These are phyloP conservation scores for Notamacropus eugenii DNA, from an alignment of 2,797 vertebrate genomes.

Conservation along the genomic window DNA sequence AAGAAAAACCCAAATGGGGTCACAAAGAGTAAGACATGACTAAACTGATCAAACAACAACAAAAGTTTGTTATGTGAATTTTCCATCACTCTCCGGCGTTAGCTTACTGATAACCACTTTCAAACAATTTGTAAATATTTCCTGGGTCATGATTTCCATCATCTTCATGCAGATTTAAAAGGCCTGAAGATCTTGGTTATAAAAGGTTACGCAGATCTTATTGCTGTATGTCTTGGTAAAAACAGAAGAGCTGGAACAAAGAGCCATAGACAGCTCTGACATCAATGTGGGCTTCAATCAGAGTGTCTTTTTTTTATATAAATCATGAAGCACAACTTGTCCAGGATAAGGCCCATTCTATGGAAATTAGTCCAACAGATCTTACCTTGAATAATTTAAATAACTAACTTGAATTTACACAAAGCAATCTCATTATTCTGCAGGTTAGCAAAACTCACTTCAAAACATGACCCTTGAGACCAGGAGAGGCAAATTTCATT, in stretches of 20 bases:
- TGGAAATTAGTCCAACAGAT: background rate
- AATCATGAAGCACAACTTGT: background rate
- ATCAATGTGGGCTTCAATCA: background rate
- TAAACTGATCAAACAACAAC: background rate
- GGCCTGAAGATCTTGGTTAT: background rate
- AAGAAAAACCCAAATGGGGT: background rate
- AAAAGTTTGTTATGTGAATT: background rate
- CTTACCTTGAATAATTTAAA: background rate
- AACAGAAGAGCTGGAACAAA: background rate
- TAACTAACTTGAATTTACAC: background rate
- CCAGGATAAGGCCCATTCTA: background rate
- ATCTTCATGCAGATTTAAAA: background rate
- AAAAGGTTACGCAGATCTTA: background rate
- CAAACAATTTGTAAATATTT: background rate
- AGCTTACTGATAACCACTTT: background rate
- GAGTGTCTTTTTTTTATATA: background rate
- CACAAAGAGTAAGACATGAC: background rate
- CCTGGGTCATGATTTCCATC: background rate
- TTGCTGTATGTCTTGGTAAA: background rate
- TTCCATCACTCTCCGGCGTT: background rate
- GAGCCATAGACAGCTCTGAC: background rate
- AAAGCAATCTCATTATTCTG: background rate
- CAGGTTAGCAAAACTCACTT: background rate
- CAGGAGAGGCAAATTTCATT: background rate
- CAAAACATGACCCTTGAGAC: background rate